Conservation (phyloP, 2,113 vertebrate genomes). For the Phyllostomus hastatus region DNA sequence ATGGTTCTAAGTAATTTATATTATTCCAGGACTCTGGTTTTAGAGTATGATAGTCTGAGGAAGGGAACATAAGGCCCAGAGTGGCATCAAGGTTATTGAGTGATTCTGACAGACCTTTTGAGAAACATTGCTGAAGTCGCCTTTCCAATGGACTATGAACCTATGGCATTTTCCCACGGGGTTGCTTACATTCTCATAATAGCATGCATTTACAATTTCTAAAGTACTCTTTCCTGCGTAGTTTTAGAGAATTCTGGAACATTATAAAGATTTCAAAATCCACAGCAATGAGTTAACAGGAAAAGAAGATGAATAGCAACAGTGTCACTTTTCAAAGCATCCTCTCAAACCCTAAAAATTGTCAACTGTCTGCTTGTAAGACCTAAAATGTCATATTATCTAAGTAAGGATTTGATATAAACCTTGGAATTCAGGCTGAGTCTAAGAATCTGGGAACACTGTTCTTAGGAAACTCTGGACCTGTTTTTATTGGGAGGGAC, state of each 20-base stretch:
- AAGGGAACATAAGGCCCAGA: background rate
- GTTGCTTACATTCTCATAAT: background rate
- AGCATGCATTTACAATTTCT: background rate
- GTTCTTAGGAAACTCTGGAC: constrained; percentile 15
- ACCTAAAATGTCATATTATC: background rate
- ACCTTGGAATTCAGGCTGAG: background rate
- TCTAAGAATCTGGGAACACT: background rate
- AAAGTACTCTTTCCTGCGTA: background rate
- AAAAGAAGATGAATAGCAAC: background rate
- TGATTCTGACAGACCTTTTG: background rate
- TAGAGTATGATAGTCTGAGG: background rate
- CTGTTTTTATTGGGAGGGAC: background rate
- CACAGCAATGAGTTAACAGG: background rate
- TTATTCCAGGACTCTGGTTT: background rate
- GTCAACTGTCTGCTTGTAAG: background rate
- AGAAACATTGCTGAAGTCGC: background rate
- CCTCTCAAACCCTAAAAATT: background rate
- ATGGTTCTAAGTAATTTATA: background rate
- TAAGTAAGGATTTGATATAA: background rate
- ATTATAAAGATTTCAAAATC: constrained; percentile 1
- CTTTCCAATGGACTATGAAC: background rate
- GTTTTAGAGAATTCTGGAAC: background rate
- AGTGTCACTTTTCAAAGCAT: background rate
- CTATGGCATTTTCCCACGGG: background rate
- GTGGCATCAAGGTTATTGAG: background rate